A percentile compares a stretch with the other conserved stretches of the same genome.
Evolutionary conservation across 2,888 invertebrate species (phyloP).

Genomic region (Acleris literana): DNA sequence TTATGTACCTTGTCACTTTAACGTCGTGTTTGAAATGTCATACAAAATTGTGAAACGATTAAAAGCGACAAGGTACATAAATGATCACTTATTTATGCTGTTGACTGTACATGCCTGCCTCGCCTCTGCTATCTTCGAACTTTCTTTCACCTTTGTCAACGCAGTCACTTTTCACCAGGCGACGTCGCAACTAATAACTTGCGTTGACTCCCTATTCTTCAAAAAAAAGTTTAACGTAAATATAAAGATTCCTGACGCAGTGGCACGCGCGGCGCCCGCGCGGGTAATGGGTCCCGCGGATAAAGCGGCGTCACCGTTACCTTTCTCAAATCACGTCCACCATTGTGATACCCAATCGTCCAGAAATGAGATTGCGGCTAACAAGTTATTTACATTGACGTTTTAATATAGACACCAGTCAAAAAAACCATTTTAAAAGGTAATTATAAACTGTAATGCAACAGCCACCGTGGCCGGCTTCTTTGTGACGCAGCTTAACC

Average conservation of each 20-base stretch:
- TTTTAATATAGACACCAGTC: conserved; percentile 79
- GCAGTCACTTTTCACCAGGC: too few species aligned
- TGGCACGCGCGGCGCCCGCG: conserved; percentile 62
- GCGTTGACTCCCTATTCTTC: too few species aligned
- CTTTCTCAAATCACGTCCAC: conserved; percentile 84
- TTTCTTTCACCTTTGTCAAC: too few species aligned
- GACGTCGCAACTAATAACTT: too few species aligned
- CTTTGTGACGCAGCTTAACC: conserved; percentile 80
- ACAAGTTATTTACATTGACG: conserved; percentile 84
- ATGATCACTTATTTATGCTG: too few species aligned
- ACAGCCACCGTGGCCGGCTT: conserved; percentile 76
- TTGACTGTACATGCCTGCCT: too few species aligned
- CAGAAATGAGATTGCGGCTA: conserved; percentile 84
- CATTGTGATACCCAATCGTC: conserved; percentile 83
- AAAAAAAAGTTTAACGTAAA: too few species aligned
- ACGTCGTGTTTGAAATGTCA: too few species aligned
- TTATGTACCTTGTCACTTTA: too few species aligned
- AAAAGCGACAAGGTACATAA: too few species aligned
- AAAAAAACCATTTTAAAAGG: conserved; percentile 83
- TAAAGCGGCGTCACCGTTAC: conserved; percentile 82
- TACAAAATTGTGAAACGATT: too few species aligned
- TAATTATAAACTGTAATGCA: conserved; percentile 83
- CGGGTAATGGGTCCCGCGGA: conserved; percentile 76
- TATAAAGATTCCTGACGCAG: conserved; percentile 3
- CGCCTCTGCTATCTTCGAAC: too few species aligned